Evolutionary conservation across 2,797 vertebrate genomes (phyloP).

Genomic region (Avahi laniger): DNA sequence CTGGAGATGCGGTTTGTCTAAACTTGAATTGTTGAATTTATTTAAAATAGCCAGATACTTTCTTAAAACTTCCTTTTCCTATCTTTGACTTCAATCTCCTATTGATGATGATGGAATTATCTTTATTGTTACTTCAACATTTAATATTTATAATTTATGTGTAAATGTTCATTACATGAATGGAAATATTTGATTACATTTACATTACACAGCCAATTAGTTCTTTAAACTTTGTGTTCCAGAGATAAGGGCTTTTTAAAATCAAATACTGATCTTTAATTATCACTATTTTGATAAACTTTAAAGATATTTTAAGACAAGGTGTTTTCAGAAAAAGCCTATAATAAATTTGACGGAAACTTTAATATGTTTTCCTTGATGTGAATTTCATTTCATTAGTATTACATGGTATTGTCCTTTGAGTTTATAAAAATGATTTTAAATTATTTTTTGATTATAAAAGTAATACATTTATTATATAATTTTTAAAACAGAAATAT

Average conservation of each 20-base stretch:
- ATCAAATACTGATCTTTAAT: not conserved
- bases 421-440: not conserved
- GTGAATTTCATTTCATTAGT: conserved; percentile 24
- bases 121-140: not conserved
- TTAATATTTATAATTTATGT: not conserved
- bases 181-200: not conserved
- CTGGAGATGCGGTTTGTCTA: not conserved
- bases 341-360: not conserved
- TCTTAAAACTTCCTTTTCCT: conserved; percentile 12
- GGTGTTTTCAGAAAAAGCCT: not conserved
- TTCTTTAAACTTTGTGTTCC: not conserved
- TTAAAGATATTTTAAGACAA: conserved; percentile 12
- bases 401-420: not conserved
- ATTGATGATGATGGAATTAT: not conserved
- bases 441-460: not conserved
- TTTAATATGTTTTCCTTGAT: not conserved
- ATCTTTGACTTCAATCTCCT: not conserved
- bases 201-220: not conserved
- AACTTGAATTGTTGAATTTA: not conserved
- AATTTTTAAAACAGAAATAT: not conserved
- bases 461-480: not conserved
- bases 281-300: not conserved
- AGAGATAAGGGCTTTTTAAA: not conserved
- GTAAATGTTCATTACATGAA: not conserved
- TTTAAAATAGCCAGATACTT: not conserved